These are phyloP conservation scores for Nysson spinosus DNA, from an alignment of 2,888 invertebrate species.

Conservation along the genomic window DNA sequence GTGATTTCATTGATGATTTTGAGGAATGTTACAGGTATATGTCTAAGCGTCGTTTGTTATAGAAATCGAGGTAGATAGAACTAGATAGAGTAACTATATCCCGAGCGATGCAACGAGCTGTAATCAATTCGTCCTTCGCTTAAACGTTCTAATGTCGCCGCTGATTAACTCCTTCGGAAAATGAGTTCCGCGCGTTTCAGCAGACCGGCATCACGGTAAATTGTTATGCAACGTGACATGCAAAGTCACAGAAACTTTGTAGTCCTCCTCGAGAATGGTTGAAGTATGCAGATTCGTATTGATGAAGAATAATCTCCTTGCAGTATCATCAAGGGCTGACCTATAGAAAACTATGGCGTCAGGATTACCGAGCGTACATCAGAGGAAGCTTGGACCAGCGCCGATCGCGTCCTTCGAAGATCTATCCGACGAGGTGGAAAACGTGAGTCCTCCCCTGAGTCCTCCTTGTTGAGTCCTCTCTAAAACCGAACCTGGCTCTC, in stretches of 20 bases:
- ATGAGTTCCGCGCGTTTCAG: neutral
- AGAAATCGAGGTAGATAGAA: too few species aligned
- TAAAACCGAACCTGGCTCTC: constrained; percentile 24
- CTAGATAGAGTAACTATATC: too few species aligned
- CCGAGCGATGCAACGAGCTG: constrained; percentile 10
- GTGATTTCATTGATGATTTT: too few species aligned
- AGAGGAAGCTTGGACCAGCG: constrained; percentile 93
- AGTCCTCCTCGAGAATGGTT: too few species aligned
- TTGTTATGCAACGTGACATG: neutral
- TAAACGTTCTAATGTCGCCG: constrained; percentile 45
- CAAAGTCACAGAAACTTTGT: neutral
- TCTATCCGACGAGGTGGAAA: constrained; percentile 88
- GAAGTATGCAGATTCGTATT: neutral
- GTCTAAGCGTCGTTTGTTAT: too few species aligned
- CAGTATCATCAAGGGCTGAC: constrained; percentile 53
- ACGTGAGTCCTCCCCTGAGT: constrained; percentile 70
- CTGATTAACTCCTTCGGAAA: constrained; percentile 44
- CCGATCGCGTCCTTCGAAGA: constrained; percentile 97
- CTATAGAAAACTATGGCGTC: constrained; percentile 68
- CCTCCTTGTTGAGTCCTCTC: constrained; percentile 43
- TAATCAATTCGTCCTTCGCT: constrained; percentile 60
- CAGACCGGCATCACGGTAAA: neutral
- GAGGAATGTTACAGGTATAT: too few species aligned
- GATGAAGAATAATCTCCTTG: constrained; percentile 20
- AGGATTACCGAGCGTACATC: constrained; percentile 76